phyloP scores from a whole-genome alignment of 1,140 invertebrate genomes.

The Wasmannia auropunctata region DNA sequence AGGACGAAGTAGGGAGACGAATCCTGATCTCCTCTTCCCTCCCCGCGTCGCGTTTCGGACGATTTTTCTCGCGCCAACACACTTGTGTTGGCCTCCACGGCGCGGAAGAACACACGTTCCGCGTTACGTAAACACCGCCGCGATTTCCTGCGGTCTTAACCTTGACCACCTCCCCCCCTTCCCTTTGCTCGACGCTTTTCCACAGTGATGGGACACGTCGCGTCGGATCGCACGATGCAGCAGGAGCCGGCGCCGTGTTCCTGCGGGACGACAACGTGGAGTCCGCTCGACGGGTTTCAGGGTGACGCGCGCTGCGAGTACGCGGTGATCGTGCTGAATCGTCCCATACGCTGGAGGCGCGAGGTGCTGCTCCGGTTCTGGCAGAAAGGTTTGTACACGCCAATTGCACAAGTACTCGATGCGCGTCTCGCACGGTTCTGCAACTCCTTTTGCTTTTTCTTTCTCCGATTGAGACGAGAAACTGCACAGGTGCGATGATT shows the following conservation, averaged over 20 bases:
- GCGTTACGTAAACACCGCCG: background rate
- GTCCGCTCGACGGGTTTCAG: conserved; percentile 70
- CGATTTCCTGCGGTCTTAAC: background rate
- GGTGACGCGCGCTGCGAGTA: conserved; percentile 72
- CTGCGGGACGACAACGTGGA: conserved; percentile 64
- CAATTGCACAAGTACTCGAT: too few relatives aligned
- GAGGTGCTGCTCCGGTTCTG: conserved; percentile 83
- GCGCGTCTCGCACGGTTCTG: too few relatives aligned
- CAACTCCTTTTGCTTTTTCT: too few relatives aligned
- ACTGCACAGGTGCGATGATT: background rate
- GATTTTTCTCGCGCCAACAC: background rate
- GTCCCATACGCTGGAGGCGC: conserved; percentile 80
- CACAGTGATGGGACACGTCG: conserved; percentile 38
- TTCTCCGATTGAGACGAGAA: background rate
- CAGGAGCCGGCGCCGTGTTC: background rate
- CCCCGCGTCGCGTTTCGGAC: background rate
- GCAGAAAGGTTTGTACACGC: conserved; percentile 83
- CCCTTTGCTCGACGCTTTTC: background rate
- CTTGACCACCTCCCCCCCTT: too few relatives aligned
- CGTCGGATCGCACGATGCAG: conserved; percentile 56
- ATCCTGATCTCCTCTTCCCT: too few relatives aligned
- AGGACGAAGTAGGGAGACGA: too few relatives aligned
- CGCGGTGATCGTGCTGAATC: conserved; percentile 86
- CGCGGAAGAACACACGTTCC: too few relatives aligned
- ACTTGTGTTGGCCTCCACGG: too few relatives aligned